phyloP scores from a whole-genome alignment of 2,888 invertebrate species.

The Hyposoter didymator region DNA sequence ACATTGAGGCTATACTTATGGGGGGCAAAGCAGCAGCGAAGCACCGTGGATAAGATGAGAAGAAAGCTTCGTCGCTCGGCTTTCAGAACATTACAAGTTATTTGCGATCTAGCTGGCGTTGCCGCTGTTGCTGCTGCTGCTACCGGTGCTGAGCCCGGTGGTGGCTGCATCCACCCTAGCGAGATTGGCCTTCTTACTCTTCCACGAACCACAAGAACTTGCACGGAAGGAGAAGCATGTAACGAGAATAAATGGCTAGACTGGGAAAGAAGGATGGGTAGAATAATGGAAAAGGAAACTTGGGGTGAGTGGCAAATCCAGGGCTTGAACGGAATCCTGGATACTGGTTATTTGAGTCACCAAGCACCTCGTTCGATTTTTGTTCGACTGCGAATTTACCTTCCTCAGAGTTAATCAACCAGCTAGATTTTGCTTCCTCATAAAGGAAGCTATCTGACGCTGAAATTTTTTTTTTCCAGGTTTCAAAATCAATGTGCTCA shows the following conservation, averaged over 20 bases:
- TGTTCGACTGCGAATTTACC: neutral
- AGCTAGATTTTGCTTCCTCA: neutral
- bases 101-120: slow-evolving; percentile 66
- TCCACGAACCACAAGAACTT: slow-evolving; percentile 66
- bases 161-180: slow-evolving; percentile 55
- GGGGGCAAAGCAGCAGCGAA: neutral
- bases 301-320: neutral
- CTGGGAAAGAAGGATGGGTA: slow-evolving; percentile 21
- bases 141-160: slow-evolving; percentile 48
- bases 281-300: slow-evolving; percentile 45
- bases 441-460: too few relatives aligned
- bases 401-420: neutral
- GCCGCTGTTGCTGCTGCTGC: slow-evolving; percentile 51
- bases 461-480: too few relatives aligned
- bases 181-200: slow-evolving; percentile 67
- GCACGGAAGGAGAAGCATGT: slow-evolving; percentile 62
- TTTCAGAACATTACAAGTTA: slow-evolving; percentile 68
- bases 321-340: slow-evolving; percentile 43
- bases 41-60: slow-evolving; percentile 40
- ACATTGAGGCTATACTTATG: slow-evolving; percentile 20
- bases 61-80: slow-evolving; percentile 58
- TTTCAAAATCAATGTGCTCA: too few relatives aligned
- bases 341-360: slow-evolving; percentile 45
- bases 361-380: slow-evolving; percentile 27
- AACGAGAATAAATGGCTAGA: slow-evolving; percentile 71